These are phyloP conservation scores for Drosophila austrosaltans DNA, from an alignment of 2,888 invertebrate species.

Conservation along the genomic window DNA sequence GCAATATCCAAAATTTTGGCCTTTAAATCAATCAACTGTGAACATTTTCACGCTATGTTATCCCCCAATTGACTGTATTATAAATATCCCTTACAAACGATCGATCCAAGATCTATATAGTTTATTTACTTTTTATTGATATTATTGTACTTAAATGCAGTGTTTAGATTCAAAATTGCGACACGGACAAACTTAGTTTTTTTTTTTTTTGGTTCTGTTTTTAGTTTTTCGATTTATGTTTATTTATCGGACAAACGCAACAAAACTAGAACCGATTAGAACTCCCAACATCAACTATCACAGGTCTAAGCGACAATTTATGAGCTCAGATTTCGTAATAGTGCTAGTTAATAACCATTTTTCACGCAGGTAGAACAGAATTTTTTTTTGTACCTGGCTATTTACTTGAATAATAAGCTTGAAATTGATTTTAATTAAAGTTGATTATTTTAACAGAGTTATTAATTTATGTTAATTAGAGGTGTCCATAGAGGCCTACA, in stretches of 20 bases:
- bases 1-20: no score
- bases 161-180: no score
- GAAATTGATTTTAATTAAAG: slow-evolving; percentile 75
- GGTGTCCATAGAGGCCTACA: slow-evolving; percentile 59
- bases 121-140: no score
- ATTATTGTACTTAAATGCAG: no score
- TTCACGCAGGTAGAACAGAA: slow-evolving; percentile 10
- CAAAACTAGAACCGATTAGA: slow-evolving; percentile 54
- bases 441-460: slow-evolving; percentile 74
- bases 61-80: no score
- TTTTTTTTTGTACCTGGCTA: slow-evolving; percentile 14
- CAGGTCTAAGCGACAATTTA: slow-evolving; percentile 5
- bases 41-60: no score
- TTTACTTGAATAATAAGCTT: slow-evolving; percentile 33
- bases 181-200: no score
- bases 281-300: slow-evolving; percentile 45
- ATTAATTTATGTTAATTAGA: slow-evolving; percentile 73
- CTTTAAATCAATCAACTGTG: no score
- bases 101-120: no score
- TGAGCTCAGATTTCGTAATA: slow-evolving; percentile 31
- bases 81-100: no score
- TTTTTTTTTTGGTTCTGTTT: not conserved
- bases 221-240: not conserved
- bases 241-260: not conserved
- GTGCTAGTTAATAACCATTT: slow-evolving; percentile 39